Base-by-base conservation (phyloP, 2,888 invertebrate species). In the Pammene fasciana region DNA sequence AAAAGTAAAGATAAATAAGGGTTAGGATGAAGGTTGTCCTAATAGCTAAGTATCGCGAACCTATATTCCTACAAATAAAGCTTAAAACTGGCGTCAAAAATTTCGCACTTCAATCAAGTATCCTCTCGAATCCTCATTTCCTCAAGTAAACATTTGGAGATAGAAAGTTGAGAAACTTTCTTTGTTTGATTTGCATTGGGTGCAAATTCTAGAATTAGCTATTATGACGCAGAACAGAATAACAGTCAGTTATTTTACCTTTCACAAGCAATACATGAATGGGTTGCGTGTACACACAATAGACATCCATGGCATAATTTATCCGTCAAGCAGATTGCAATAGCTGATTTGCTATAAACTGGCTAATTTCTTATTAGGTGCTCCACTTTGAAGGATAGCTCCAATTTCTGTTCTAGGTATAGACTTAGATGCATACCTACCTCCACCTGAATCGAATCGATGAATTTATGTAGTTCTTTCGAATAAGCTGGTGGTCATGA, bases 141-240 rank as follows among this genome's bases (percentile, higher is more conserved):
- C 26, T 52, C 52, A 38, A 26, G 43, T 18, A 56, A 26, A 45
- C 26, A 65, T 48, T 70, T 54, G 34, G 41, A 36, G 55, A 61
- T 46, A 46, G 68, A 70, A 65, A 70, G 70, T 59, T 48, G 62
- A 68, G 68, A 68, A 68, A 68, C 57, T 62, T 55, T 41, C 50
- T 68, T 56, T 64, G 56, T 64, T 68, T 64, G 50, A 10, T 36
- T 64, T 57, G 55, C 45, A 50, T 50, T 16, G 6, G n/a, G 34
- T 54, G 54, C 13, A 41, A 9, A 50, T 18, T 16, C 18, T 16
- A 34, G 5, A 16, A 38, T 14, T 36, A 0, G 8, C 11, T 36
- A 36, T 46, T 60, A 14, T 11, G 11, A 14, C 34, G 59, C 59
- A 45, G 45, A 26, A 43, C 18, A n/a, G n/a, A 26, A 26, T 41